Base-by-base conservation (phyloP, 2,797 vertebrate genomes). In the Pelochelys cantorii region DNA sequence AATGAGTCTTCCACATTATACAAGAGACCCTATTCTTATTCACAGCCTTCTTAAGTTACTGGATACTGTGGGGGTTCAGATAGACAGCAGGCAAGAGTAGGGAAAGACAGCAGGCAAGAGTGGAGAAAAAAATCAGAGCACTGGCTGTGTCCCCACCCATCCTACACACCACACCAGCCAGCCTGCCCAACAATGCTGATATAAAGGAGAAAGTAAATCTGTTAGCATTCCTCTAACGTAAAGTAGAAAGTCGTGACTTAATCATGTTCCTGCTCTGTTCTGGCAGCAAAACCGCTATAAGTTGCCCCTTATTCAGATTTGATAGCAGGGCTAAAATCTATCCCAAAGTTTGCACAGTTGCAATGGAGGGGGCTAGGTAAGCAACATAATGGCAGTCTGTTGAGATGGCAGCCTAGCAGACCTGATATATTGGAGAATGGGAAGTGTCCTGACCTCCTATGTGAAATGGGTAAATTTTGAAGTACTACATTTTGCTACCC, bases 391-490 rank as follows among this genome's bases (percentile, higher is more conserved):
- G 42, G 7, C 74, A 29, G 48, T 52, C 4, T 52, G 74, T 52
- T 77, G 42, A 48, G 14, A 29, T 29, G 42, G 7, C 23, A 77
- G 15, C 42, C 42, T 77, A 52, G 17, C 25, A 2, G 74, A 42
- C 25, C 23, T 25, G 74, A 29, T 14, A 52, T 48, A 15, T 4
- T 27, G 54, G 88, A 83, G 31, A 85, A 90, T 48, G 0, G 0
- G 12, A 3, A 12, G 2, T n/a, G 80, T 22, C 12, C 31, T 25
- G 34, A 20, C 59, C 62, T 25, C 11, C 29, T 0, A 1, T 14
- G 13, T 74, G 11, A 80, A 7, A 1, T 29, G 27, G 17, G 5
- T 54, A 0, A 1, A 13, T 29, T 75, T 37, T 83, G 62, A 79
- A 11, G 13, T 77, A 2, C 27, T 82, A 77, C 25, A 77, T 27